Conservation (phyloP, 2,888 invertebrate genomes). For the Drosophila mimica region DNA sequence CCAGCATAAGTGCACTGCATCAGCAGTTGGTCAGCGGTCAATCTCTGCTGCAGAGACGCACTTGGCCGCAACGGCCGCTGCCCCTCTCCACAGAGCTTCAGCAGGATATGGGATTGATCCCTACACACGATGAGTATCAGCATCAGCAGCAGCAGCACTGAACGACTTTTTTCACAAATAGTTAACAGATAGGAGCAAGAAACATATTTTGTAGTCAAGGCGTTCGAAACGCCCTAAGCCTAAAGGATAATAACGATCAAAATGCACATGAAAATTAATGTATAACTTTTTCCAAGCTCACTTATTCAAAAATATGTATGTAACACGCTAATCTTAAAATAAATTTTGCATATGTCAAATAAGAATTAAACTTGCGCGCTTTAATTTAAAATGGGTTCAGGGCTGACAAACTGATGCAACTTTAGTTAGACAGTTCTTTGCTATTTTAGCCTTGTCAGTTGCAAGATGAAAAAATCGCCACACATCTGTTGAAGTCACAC, state of each 20-base stretch:
- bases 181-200: slow-evolving; percentile 21
- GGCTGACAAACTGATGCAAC: neutral
- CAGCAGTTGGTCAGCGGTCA: slow-evolving; percentile 86
- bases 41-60: slow-evolving; percentile 86
- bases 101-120: slow-evolving; percentile 64
- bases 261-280: neutral
- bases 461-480: neutral
- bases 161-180: slow-evolving; percentile 6
- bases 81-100: slow-evolving; percentile 73
- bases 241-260: slow-evolving; percentile 35
- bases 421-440: neutral
- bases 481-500: neutral
- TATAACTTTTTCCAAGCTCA: slow-evolving; percentile 42
- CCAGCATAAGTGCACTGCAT: slow-evolving; percentile 85
- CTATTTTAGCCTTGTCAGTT: neutral
- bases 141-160: slow-evolving; percentile 31
- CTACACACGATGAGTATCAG: slow-evolving; percentile 23
- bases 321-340: slow-evolving; percentile 1
- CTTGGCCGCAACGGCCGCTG: slow-evolving; percentile 88
- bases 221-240: slow-evolving; percentile 70
- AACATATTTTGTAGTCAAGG: slow-evolving; percentile 53
- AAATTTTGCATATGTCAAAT: slow-evolving; percentile 11
- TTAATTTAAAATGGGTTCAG: neutral
- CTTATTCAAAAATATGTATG: slow-evolving; percentile 24
- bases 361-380: neutral